Base-by-base conservation (phyloP, 2,113 vertebrate genomes). In the Zonotrichia leucophrys region DNA sequence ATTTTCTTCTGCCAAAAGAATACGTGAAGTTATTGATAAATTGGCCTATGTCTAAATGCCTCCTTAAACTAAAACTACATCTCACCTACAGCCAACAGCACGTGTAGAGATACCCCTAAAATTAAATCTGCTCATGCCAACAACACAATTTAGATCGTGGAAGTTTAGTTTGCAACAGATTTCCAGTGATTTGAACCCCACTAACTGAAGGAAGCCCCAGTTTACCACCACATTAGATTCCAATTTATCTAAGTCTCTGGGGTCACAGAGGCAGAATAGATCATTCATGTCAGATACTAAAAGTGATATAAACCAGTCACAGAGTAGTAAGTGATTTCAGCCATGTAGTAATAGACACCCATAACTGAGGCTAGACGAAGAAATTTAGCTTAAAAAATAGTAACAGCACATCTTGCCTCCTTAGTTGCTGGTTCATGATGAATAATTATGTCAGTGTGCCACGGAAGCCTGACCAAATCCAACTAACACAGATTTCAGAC, bases 41-140 rank as follows among this genome's bases (percentile, higher is more conserved):
- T 7, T 21, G 23, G 30, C 12, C 46, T 62, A 10, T 23, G 6
- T 47, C 39, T 44, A 50, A 47, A 39, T 27, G 31, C 25, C n/a
- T 87, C 7, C 2, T 42, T n/a, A 67, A 60, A 58, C 31, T 27
- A 44, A 67, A 60, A 58, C 31, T 27, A 44, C 60, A 69, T 5
- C 25, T 85, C 44, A 49, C 28, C 31, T 22, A 42, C 28, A 82
- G 37, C 23, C 73, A 11, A 9, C 2, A 66, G 20, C 7, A 41
- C 0, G 0, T 8, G 5, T 27, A 33, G 59, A 53, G 44, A 72
- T 10, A 60, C 2, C 22, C 44, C 47, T 39, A 64, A 91, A 90
- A 68, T 27, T 16, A 60, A 81, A 41, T 35, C 64, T 68, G 35
- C 56, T 78, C 1, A 8, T 8, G 63, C 17, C 46, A 83, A 70